Percentiles rank a stretch among this genome's conserved stretches.
phyloP scores from a whole-genome alignment of 2,113 vertebrate species.

The Elanoides forficatus region DNA sequence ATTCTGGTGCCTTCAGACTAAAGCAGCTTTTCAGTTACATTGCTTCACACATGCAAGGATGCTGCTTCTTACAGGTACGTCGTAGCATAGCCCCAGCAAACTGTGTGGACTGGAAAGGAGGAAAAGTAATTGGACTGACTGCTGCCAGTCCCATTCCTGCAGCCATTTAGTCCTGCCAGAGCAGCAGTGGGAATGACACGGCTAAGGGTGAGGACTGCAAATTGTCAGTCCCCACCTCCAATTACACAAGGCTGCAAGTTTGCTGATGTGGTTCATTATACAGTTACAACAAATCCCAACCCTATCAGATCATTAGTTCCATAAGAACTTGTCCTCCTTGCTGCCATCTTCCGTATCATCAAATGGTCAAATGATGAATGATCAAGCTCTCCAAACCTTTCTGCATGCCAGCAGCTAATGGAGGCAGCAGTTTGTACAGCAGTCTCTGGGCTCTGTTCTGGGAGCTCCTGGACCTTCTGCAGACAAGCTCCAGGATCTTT shows the following conservation, averaged over 20 bases:
- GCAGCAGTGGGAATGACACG: not conserved
- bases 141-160: not conserved
- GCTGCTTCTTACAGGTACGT: not conserved
- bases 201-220: not conserved
- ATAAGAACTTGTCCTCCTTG: not conserved
- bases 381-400: not conserved
- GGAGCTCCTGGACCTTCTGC: not conserved
- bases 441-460: not conserved
- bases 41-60: rapidly evolving
- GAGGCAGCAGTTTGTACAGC: not conserved
- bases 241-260: not conserved
- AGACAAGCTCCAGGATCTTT: not conserved
- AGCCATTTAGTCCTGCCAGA: not conserved
- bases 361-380: too few relatives aligned
- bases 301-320: not conserved
- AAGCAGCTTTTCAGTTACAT: not conserved
- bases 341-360: not conserved
- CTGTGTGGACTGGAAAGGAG: not conserved
- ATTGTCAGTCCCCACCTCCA: not conserved
- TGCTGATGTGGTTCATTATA: not conserved
- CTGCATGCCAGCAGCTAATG: not conserved
- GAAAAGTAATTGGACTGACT: too few relatives aligned
- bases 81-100: not conserved
- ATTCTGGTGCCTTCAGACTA: not conserved
- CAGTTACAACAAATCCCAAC: not conserved